Conservation (phyloP, 1,140 invertebrate species). For the Ephestia elutella region DNA sequence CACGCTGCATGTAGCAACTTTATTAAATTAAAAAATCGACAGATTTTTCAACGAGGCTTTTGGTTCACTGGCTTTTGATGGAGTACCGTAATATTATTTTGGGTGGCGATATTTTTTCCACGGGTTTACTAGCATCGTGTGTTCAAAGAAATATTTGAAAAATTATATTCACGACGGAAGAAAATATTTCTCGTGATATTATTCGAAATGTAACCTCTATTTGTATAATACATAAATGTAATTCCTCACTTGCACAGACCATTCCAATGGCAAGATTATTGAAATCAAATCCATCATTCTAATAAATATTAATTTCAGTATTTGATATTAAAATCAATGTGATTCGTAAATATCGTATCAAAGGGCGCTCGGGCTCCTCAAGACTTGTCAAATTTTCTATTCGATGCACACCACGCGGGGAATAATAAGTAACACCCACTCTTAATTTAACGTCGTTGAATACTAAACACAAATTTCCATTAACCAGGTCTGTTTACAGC, state of each 20-base stretch:
- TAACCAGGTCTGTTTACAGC: slow-evolving; percentile 57
- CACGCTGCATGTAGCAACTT: slow-evolving; percentile 47
- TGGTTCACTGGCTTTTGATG: too few relatives aligned
- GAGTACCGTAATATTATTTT: slow-evolving; percentile 7
- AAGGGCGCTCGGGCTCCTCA: neutral
- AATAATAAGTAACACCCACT: slow-evolving; percentile 4
- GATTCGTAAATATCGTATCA: neutral
- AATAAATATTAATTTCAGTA: neutral
- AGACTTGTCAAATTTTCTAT: slow-evolving; percentile 6
- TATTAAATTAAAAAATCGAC: slow-evolving; percentile 15
- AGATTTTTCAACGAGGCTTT: too few relatives aligned
- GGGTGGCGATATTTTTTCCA: too few relatives aligned
- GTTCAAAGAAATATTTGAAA: slow-evolving; percentile 25
- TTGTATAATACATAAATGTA: too few relatives aligned
- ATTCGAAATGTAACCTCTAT: too few relatives aligned
- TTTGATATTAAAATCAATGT: neutral
- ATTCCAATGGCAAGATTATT: too few relatives aligned
- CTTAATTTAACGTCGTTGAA: slow-evolving; percentile 44
- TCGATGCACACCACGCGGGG: slow-evolving; percentile 2
- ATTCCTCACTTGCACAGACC: too few relatives aligned
- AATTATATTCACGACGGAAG: too few relatives aligned
- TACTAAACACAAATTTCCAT: slow-evolving; percentile 67
- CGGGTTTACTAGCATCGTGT: too few relatives aligned
- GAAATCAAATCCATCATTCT: neutral
- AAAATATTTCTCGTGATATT: too few relatives aligned